phyloP scores from a whole-genome alignment of 1,140 invertebrate genomes.

The Eupristina koningsbergeri region DNA sequence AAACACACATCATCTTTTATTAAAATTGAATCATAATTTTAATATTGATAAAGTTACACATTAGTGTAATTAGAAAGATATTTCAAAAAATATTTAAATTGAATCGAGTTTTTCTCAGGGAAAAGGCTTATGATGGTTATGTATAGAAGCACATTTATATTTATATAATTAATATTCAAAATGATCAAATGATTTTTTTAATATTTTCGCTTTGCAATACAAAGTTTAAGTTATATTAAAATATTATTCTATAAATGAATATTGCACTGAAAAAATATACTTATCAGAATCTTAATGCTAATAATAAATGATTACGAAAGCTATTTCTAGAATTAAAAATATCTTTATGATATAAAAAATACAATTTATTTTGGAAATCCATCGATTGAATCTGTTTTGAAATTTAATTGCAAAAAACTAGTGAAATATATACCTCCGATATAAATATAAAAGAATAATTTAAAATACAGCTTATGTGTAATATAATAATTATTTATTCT shows the following conservation, averaged over 20 bases:
- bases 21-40: too few species aligned
- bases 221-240: too few species aligned
- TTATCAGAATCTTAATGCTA: conserved; percentile 33
- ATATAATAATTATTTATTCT: neutral
- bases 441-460: neutral
- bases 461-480: neutral
- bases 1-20: too few species aligned
- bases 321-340: neutral
- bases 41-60: too few species aligned
- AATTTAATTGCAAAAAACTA: neutral
- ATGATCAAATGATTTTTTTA: neutral
- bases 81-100: neutral
- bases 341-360: neutral
- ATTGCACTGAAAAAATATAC: neutral
- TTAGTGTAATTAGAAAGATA: too few species aligned
- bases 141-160: neutral
- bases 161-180: conserved; percentile 1
- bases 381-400: conserved; percentile 16
- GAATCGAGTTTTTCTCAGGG: conserved; percentile 31
- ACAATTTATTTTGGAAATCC: neutral
- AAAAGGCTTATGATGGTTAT: neutral
- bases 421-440: neutral
- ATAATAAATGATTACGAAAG: neutral
- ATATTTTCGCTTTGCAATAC: too few species aligned
- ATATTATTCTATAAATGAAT: conserved; percentile 10